Evolutionary conservation across 2,888 invertebrate genomes (phyloP).

Genomic region (Tigriopus californicus): DNA sequence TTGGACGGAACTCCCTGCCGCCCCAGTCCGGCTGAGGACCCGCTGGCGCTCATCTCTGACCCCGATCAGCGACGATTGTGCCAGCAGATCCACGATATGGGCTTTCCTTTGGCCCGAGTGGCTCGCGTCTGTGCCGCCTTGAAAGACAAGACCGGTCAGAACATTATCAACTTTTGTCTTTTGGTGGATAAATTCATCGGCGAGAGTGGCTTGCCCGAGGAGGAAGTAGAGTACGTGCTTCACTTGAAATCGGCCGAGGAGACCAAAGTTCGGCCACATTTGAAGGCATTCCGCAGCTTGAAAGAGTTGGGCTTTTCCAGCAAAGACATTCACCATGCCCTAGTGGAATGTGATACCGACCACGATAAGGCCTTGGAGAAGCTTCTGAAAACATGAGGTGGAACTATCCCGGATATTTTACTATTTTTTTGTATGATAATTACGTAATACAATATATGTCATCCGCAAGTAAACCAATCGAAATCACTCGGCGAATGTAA

Average conservation of each 20-base stretch:
- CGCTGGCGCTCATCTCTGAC: background rate
- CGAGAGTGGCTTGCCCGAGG: background rate
- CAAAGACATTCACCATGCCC: background rate
- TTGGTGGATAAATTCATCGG: background rate
- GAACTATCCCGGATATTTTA: too few species aligned
- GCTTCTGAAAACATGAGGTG: background rate
- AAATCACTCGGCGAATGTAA: too few species aligned
- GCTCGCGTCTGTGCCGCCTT: background rate
- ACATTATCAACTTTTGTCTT: slow-evolving; percentile 11
- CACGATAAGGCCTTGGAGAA: slow-evolving; percentile 1
- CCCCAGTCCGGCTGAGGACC: background rate
- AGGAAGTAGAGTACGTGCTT: background rate
- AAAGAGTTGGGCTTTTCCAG: background rate
- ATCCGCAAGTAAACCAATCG: too few species aligned
- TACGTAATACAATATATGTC: too few species aligned
- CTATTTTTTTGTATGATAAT: too few species aligned
- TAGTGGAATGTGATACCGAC: background rate
- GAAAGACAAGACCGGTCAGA: background rate
- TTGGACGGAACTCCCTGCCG: background rate
- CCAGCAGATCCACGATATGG: slow-evolving; percentile 1
- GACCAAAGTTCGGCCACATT: background rate
- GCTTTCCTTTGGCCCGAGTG: background rate
- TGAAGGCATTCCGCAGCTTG: background rate
- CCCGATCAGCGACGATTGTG: background rate
- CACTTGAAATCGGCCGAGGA: background rate